Conservation (phyloP, 2,888 invertebrate genomes). For the Archips xylosteana region DNA sequence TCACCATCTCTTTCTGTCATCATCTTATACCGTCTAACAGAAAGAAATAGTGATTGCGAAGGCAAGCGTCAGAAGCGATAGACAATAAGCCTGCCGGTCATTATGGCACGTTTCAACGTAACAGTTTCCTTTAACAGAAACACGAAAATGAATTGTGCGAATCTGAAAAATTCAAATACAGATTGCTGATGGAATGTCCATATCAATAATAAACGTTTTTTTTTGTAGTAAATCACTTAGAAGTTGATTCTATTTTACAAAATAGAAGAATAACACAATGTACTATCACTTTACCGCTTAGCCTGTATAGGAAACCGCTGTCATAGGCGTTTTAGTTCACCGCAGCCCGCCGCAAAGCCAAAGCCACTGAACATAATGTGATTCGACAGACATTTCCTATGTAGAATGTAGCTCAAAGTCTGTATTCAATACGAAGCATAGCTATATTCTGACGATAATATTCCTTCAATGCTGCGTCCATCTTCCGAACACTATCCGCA, state of each 20-base stretch:
- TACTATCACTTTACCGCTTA: not conserved
- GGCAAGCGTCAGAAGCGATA: no score
- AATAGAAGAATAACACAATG: not conserved
- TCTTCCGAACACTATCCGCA: not conserved
- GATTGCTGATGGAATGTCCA: no score
- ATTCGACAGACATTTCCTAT: constrained; percentile 15
- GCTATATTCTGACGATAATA: not conserved
- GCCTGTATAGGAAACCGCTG: constrained; percentile 10
- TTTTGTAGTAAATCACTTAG: no score
- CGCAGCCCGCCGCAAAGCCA: constrained; percentile 3
- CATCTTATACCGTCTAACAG: no score
- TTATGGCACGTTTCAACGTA: no score
- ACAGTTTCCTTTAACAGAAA: no score
- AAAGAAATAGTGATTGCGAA: no score
- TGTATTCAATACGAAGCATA: not conserved
- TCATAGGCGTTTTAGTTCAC: constrained; percentile 12
- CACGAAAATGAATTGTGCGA: no score
- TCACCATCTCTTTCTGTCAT: no score
- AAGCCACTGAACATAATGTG: not conserved
- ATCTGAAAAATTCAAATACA: no score
- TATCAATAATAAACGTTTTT: no score
- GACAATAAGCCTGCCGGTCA: no score
- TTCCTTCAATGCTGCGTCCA: not conserved
- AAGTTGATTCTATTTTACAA: not conserved
- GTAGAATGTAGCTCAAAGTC: not conserved